These are phyloP conservation scores for Hexactinellida sp. DNA, from an alignment of 37 sponge, comb jelly and placozoan genomes.

Conservation along the genomic window DNA sequence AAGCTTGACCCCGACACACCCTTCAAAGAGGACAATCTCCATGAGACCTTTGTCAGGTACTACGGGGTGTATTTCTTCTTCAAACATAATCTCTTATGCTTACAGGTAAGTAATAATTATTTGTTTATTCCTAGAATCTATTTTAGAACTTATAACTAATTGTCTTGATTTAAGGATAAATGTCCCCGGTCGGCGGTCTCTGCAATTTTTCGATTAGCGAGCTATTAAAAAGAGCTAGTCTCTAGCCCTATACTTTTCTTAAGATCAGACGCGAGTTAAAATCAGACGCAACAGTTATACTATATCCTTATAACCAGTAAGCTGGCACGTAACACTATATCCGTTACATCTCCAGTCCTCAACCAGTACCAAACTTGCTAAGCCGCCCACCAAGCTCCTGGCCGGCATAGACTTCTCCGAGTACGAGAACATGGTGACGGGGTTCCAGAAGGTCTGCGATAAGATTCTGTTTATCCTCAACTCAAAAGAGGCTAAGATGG, in stretches of 20 bases:
- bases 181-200: no score
- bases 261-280: no score
- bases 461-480: slow-evolving; percentile 30
- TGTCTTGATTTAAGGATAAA: no score
- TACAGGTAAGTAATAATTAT: no score
- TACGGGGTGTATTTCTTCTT: background rate
- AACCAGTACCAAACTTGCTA: background rate
- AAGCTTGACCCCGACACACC: background rate
- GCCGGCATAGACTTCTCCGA: background rate
- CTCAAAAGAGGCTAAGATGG: slow-evolving; percentile 25
- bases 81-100: background rate
- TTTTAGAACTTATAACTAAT: no score
- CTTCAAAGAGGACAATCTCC: background rate
- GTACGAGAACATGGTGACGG: background rate
- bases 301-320: no score
- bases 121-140: no score
- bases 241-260: no score
- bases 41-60: background rate
- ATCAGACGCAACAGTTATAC: no score
- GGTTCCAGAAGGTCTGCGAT: slow-evolving; percentile 20
- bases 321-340: no score
- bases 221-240: no score
- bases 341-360: background rate
- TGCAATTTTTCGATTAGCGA: no score
- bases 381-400: background rate